Base-by-base conservation (phyloP, 2,888 invertebrate genomes). In the Aphrophora alni region DNA sequence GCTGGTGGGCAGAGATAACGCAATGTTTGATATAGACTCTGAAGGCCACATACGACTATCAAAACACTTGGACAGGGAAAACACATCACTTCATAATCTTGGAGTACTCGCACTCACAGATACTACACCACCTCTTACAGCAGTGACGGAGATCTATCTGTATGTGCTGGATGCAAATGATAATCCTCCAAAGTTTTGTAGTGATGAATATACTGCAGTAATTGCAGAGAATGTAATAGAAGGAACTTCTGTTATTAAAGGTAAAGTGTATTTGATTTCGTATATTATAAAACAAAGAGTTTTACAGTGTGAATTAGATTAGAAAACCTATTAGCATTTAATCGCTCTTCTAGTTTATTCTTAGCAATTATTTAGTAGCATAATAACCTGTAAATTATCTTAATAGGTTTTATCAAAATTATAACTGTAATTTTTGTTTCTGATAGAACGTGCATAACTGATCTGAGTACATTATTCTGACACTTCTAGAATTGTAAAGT, bases 151-250 rank as follows among this genome's bases (percentile, higher is more conserved):
- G 88, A 93, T 97, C 82, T 90, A 92, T 5, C 90, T 98, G 79
- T 93, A 95, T 88, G 94, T 98, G 81, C 91, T 95, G 83, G 98
- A 98, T 88, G 95, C 95, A 84, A 98, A 98, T 88, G 97, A 98
- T 88, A 95, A 97, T 88, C 92, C 93, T 75, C 98, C 98, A 0
- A 90, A 91, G 84, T 97, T 98, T 88, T 95, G 97, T 88, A 95
- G 95, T 86, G 93, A 92, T 86, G 93, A 94, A 0, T 98, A 97
- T 89, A 91, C 92, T 80, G 89, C 95, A 26, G 91, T 91, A 83
- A 89, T 97, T 17, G 95, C 95, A 0, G 98, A 98, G 88, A 96
- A 97, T 88, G 91, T 94, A 44, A 93, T 94, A 82, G 94, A 94
- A 86, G 95, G 95, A 70, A 91, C 94, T 33, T 91, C 93, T 33